phyloP scores from a whole-genome alignment of 92 coral and sea anemone species.

The Metridium senile region DNA sequence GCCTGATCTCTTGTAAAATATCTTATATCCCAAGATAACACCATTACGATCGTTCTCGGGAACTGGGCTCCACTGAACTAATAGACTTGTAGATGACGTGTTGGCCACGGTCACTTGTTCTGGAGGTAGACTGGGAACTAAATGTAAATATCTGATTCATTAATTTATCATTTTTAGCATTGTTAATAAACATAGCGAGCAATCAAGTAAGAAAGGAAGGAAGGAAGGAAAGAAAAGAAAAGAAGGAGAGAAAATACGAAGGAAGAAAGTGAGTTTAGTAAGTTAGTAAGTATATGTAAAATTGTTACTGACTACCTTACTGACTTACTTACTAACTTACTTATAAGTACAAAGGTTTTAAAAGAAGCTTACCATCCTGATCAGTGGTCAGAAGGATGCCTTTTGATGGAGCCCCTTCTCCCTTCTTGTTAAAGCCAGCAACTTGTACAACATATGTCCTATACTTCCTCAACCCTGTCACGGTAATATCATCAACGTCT shows the following conservation, averaged over 20 bases:
- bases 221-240: no score
- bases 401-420: slow-evolving; percentile 64
- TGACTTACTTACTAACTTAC: not conserved
- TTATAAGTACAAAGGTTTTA: no score
- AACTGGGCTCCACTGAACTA: slow-evolving; percentile 77
- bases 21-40: slow-evolving; percentile 68
- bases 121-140: slow-evolving; percentile 78
- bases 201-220: not conserved
- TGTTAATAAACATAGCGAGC: not conserved
- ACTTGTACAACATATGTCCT: slow-evolving; percentile 68
- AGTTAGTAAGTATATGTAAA: no score
- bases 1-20: slow-evolving; percentile 54
- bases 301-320: not conserved
- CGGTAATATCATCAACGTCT: slow-evolving; percentile 7
- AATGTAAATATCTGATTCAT: no score
- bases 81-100: slow-evolving; percentile 58
- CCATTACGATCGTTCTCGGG: slow-evolving; percentile 67
- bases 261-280: no score
- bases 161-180: not conserved
- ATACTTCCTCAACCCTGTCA: slow-evolving; percentile 59
- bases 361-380: slow-evolving; percentile 70
- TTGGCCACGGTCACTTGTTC: slow-evolving; percentile 55
- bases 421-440: slow-evolving; percentile 71
- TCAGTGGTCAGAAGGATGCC: slow-evolving; percentile 61
- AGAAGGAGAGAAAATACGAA: no score